phyloP scores from a whole-genome alignment of 2,797 vertebrate species.

The Alosa sapidissima region DNA sequence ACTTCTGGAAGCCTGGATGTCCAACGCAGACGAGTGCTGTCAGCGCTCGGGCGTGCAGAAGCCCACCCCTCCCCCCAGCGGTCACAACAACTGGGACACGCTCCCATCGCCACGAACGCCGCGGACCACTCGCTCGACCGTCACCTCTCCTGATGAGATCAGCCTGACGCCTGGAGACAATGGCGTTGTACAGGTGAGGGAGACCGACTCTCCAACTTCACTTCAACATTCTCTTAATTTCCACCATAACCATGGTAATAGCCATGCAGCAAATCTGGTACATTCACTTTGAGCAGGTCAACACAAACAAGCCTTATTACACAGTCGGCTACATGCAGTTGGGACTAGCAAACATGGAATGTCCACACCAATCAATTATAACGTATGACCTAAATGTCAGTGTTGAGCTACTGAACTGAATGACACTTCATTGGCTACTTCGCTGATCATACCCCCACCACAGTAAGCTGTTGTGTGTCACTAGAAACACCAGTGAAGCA shows the following conservation, averaged over 20 bases:
- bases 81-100: slow-evolving; percentile 96
- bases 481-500: not conserved
- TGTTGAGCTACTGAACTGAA: not conserved
- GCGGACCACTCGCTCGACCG: slow-evolving; percentile 88
- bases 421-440: slow-evolving; percentile 4
- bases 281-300: too few species aligned
- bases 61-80: slow-evolving; percentile 93
- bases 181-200: slow-evolving; percentile 75
- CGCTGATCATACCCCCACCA: not conserved
- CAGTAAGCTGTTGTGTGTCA: not conserved
- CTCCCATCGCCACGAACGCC: slow-evolving; percentile 93
- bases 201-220: not conserved
- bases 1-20: slow-evolving; percentile 98
- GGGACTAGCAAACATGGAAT: not conserved
- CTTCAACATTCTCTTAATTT: too few species aligned
- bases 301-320: too few species aligned
- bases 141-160: slow-evolving; percentile 93
- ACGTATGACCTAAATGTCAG: not conserved
- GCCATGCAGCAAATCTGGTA: too few species aligned
- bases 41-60: slow-evolving; percentile 97
- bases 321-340: too few species aligned
- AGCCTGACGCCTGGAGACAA: slow-evolving; percentile 88
- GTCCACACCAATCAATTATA: not conserved
- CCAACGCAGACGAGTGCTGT: slow-evolving; percentile 91
- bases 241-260: too few species aligned